Evolutionary conservation across 2,113 vertebrate genomes (phyloP), one percentile per base, ranked within the genome.

Genomic region (Anarhynchus alexandrinus): DNA sequence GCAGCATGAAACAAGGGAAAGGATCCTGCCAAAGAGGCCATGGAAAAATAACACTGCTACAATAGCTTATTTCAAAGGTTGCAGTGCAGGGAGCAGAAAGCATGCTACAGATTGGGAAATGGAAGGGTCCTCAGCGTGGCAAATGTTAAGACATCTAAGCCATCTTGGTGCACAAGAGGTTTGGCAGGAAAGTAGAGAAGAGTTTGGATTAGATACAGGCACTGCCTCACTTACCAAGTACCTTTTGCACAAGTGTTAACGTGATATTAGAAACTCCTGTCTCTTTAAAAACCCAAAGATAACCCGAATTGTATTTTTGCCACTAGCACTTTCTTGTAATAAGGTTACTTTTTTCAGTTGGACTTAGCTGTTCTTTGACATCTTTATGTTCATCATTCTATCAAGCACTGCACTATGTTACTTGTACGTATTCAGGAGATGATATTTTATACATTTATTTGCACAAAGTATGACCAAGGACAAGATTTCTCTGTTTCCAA

Each of bases 381-480:
- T n/a, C 54, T 81, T 93, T 78, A 91, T 77, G 72, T 73, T 86
- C 51, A 66, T 38, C 62, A 49, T 32, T 34, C 43, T 64, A 69
- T 57, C 65, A 82, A 94, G 62, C 1, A 5, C 30, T 32, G 66
- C 25, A 26, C 34, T 73, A 8, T 54, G 66, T 55, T 77, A 77
- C 42, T 92, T 58, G 38, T 49, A 49, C 22, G n/a, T 82, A 86
- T 85, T 85, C 92, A 94, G 36, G 34, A 88, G 40, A 59, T 34
- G 12, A 55, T 82, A 72, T 82, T 96, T 92, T 62, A 78, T 40
- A 72, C 14, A 82, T 72, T 49, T 93, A 79, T 82, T 93, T 93
- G 66, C n/a, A 54, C 34, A 54, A 87, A 82, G 26, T 52, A 71
- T 66, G 65, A 88, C 62, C 29, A 62, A 80, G 91, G 67, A 71